Evolutionary conservation across 2,888 invertebrate genomes (phyloP).

Genomic region (Diplolepis rosae): DNA sequence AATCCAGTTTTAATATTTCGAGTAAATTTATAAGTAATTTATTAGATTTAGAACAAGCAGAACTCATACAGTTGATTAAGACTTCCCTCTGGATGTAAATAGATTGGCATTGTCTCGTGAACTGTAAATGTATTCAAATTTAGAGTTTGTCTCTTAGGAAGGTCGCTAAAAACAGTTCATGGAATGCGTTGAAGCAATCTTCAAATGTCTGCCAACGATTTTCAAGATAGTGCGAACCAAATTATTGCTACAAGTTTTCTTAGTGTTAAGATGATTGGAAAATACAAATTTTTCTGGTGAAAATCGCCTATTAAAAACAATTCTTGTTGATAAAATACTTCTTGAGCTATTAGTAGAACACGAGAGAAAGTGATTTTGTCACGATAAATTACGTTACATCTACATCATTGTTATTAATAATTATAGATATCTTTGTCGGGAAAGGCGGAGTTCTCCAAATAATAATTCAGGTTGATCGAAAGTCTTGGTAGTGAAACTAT

Average conservation of each 20-base stretch:
- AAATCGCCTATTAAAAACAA: not conserved
- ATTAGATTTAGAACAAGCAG: not conserved
- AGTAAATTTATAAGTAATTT: no score
- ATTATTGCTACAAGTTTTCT: not conserved
- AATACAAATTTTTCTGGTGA: no score
- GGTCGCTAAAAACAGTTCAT: constrained; percentile 7
- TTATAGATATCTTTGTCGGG: not conserved
- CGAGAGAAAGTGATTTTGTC: not conserved
- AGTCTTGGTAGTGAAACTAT: not conserved
- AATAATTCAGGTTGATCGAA: not conserved
- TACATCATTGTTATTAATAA: not conserved
- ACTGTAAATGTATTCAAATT: constrained; percentile 6
- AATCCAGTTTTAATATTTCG: not conserved
- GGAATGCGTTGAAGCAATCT: constrained; percentile 2
- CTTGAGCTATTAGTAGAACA: not conserved
- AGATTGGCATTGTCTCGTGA: constrained; percentile 11
- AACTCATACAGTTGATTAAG: not conserved
- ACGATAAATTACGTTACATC: not conserved
- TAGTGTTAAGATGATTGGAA: no score
- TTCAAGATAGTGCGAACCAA: not conserved
- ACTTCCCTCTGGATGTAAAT: not conserved
- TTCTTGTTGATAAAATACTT: not conserved
- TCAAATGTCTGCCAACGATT: constrained; percentile 1
- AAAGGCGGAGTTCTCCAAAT: not conserved
- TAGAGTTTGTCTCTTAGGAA: not conserved